Evolutionary conservation across 2,797 vertebrate genomes (phyloP).

Genomic region (Selene dorsalis): DNA sequence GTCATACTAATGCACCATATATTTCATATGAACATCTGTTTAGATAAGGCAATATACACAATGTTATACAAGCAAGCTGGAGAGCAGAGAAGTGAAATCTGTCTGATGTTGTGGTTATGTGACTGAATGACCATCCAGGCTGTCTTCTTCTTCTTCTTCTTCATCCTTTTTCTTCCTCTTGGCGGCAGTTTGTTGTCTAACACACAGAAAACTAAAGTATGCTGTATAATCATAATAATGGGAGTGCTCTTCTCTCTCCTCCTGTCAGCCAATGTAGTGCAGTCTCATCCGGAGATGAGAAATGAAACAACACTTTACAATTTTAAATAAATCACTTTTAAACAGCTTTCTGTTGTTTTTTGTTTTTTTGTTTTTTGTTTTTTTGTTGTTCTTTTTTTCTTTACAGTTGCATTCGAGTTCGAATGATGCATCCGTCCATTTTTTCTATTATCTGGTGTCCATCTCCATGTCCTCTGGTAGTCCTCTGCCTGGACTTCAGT

Average conservation of each 20-base stretch:
- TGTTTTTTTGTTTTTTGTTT: background rate
- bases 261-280: constrained; percentile 83
- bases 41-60: constrained; percentile 82
- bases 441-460: constrained; percentile 63
- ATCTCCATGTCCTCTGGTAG: constrained; percentile 53
- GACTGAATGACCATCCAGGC: constrained; percentile 46
- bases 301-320: constrained; percentile 77
- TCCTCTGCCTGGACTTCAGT: constrained; percentile 60
- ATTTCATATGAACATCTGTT: constrained; percentile 82
- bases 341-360: constrained; percentile 43
- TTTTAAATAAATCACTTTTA: constrained; percentile 81
- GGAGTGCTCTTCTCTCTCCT: constrained; percentile 64
- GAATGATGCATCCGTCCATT: constrained; percentile 63
- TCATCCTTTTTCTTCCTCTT: constrained; percentile 32
- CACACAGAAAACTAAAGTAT: constrained; percentile 51
- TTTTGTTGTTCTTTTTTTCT: constrained; percentile 25
- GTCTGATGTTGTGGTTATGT: constrained; percentile 55
- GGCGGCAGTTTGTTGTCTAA: constrained; percentile 51
- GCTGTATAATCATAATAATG: constrained; percentile 59
- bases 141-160: constrained; percentile 29
- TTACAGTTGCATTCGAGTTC: constrained; percentile 64
- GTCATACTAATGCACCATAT: constrained; percentile 77
- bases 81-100: constrained; percentile 73
- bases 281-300: constrained; percentile 79
- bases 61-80: constrained; percentile 82